phyloP scores from a whole-genome alignment of 2,888 invertebrate genomes.

The Nesidiocoris tenuis region DNA sequence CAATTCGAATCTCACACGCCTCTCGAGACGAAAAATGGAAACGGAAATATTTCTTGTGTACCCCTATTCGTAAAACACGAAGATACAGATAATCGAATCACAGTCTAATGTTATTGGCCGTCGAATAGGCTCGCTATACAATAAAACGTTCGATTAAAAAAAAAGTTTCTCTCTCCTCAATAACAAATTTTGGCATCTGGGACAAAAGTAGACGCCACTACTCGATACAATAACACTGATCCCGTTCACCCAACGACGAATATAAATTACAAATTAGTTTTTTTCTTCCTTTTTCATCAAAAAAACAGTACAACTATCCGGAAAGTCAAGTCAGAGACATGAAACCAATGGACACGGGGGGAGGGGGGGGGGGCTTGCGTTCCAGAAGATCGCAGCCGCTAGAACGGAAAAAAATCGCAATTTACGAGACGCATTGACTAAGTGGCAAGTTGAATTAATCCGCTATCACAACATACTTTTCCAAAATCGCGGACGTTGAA shows the following conservation, averaged over 20 bases:
- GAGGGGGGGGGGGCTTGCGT: too few species aligned
- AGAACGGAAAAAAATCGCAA: too few species aligned
- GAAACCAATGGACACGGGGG: constrained; percentile 15
- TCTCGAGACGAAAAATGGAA: too few species aligned
- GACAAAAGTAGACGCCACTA: constrained; percentile 32
- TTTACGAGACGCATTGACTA: neutral
- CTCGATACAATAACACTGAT: constrained; percentile 29
- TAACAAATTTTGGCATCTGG: constrained; percentile 34
- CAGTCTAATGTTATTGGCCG: constrained; percentile 43
- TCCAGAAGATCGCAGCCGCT: too few species aligned
- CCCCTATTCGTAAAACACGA: constrained; percentile 20
- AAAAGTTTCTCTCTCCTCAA: constrained; percentile 8
- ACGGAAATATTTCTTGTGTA: neutral
- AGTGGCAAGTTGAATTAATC: constrained; percentile 9
- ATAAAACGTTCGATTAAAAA: constrained; percentile 32
- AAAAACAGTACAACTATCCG: constrained; percentile 20
- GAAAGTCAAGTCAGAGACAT: constrained; percentile 33
- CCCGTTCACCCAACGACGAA: constrained; percentile 39
- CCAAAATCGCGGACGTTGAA: constrained; percentile 14
- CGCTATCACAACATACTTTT: constrained; percentile 25
- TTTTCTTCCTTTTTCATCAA: neutral
- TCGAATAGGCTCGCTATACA: constrained; percentile 35
- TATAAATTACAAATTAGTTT: constrained; percentile 35
- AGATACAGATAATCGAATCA: constrained; percentile 36
- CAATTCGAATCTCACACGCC: too few species aligned